Percentiles rank a stretch among this genome's conserved stretches.
These are phyloP conservation scores for Puffinus mauretanicus DNA, from an alignment of 2,113 vertebrate species.

Conservation along the genomic window DNA sequence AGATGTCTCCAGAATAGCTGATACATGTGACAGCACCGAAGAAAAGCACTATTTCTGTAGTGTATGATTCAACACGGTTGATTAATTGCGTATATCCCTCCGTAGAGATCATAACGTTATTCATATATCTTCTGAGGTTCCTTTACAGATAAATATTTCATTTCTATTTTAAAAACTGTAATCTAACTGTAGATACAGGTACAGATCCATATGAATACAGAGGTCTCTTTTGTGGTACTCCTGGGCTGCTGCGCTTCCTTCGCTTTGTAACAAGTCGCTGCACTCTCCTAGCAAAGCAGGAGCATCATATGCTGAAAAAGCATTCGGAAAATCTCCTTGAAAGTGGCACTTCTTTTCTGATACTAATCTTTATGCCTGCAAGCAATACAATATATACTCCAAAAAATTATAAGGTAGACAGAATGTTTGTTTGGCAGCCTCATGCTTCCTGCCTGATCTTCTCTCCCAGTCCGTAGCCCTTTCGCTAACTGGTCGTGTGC, in stretches of 20 bases:
- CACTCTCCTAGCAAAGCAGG: background rate
- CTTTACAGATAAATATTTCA: background rate
- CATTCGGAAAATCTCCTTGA: background rate
- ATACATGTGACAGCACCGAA: background rate
- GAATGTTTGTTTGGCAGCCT: background rate
- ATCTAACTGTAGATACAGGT: background rate
- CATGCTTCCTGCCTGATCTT: background rate
- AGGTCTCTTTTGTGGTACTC: background rate
- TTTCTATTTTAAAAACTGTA: background rate
- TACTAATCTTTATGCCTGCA: background rate
- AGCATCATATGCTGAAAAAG: background rate
- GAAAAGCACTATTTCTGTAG: background rate
- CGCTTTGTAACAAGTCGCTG: background rate
- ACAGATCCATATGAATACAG: background rate
- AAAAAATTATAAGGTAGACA: background rate
- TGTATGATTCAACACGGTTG: background rate
- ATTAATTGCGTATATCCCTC: background rate
- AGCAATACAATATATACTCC: accelerated
- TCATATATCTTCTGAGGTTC: background rate
- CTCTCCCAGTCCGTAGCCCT: accelerated
- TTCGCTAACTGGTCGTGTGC: accelerated
- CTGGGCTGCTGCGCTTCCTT: background rate
- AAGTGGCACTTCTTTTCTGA: background rate
- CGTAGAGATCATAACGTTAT: accelerated
- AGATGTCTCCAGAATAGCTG: background rate